A percentile compares a stretch with the other conserved stretches of the same genome.
Conservation (phyloP, 2,888 invertebrate species). For the Platypus cylindrus region DNA sequence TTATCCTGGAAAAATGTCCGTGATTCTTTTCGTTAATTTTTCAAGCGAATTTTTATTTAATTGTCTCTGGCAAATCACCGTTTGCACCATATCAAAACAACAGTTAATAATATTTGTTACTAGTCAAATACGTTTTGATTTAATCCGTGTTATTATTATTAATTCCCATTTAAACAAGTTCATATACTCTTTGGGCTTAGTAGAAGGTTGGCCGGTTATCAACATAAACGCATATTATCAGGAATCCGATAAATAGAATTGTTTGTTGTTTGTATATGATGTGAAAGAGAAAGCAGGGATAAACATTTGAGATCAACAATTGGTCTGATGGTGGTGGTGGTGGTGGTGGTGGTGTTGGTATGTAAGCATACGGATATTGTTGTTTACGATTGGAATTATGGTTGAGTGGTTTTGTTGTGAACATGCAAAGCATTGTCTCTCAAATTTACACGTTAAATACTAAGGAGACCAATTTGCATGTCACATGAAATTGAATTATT, state of each 20-base stretch:
- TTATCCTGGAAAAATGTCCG: no score
- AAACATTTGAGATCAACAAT: conserved; percentile 30
- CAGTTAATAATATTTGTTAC: no score
- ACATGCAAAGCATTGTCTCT: conserved; percentile 22
- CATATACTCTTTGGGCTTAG: no score
- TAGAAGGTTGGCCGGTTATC: conserved; percentile 15
- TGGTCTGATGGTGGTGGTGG: conserved; percentile 22
- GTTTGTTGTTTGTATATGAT: conserved; percentile 25
- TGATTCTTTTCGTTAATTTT: no score
- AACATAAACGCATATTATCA: conserved; percentile 20
- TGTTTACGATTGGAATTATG: conserved; percentile 28
- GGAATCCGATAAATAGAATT: conserved; percentile 22
- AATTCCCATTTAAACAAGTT: no score
- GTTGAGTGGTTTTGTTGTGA: conserved; percentile 26
- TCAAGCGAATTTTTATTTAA: no score
- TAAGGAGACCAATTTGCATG: conserved; percentile 19
- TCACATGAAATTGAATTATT: no score
- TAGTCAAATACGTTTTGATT: no score
- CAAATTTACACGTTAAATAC: conserved; percentile 19
- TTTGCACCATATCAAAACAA: no score
- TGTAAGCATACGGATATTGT: conserved; percentile 23
- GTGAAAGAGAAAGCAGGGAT: conserved; percentile 25
- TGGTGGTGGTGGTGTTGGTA: no score
- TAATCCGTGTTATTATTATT: no score
- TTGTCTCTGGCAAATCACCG: no score